These are phyloP conservation scores for Myotis davidii DNA, from an alignment of 2,113 vertebrate genomes.

Conservation along the genomic window DNA sequence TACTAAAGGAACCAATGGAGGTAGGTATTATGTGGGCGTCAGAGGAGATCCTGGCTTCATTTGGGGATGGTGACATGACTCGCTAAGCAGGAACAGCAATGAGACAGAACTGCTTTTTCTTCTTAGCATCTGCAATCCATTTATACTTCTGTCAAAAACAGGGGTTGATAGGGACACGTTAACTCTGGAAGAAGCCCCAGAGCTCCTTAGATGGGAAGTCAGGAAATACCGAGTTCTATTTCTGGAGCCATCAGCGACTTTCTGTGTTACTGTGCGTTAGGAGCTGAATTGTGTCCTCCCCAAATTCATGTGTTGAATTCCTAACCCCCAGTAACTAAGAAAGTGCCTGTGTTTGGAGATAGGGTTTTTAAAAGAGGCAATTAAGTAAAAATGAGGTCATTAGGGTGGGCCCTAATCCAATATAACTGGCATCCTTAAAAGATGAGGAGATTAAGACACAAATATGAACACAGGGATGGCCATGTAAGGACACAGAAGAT, in stretches of 20 bases:
- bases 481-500: not conserved
- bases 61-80: not conserved
- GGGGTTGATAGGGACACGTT: not conserved
- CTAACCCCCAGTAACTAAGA: not conserved
- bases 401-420: not conserved
- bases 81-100: not conserved
- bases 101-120: not conserved
- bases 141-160: conserved; percentile 40
- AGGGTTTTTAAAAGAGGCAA: not conserved
- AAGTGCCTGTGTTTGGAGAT: not conserved
- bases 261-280: not conserved
- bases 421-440: not conserved
- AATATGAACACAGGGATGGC: fast-evolving
- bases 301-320: not conserved
- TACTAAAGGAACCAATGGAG: not conserved
- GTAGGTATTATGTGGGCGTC: not conserved
- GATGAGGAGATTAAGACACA: not conserved
- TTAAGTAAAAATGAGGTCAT: not conserved
- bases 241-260: conserved; percentile 10
- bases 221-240: conserved; percentile 35
- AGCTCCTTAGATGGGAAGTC: not conserved
- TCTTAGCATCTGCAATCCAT: conserved; percentile 19
- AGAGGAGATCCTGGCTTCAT: not conserved
- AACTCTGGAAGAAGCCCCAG: not conserved
- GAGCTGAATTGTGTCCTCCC: not conserved